phyloP scores from a whole-genome alignment of 2,888 invertebrate species.

The Brachypalpus laphriformis region DNA sequence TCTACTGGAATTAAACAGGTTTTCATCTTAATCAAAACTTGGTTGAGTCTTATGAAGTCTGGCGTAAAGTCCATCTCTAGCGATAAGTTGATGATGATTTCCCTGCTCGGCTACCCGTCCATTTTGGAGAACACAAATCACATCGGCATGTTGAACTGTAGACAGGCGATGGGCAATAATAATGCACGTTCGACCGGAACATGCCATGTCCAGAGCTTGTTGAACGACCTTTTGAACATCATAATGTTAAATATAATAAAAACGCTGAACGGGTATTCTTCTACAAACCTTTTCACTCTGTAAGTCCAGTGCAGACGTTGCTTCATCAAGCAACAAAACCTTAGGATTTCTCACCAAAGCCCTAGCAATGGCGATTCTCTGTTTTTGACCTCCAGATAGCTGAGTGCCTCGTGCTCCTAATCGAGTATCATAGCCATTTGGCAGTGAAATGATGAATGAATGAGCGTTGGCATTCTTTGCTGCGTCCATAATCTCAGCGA shows the following conservation, averaged over 20 bases:
- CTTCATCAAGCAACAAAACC: slow-evolving; percentile 89
- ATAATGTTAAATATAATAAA: not conserved
- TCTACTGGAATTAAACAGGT: not conserved
- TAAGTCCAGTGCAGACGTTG: slow-evolving; percentile 91
- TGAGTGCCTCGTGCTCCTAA: slow-evolving; percentile 91
- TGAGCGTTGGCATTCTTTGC: slow-evolving; percentile 92
- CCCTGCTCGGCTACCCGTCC: slow-evolving; percentile 91
- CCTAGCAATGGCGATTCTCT: slow-evolving; percentile 92
- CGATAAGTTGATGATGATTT: slow-evolving; percentile 89
- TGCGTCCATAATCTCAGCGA: slow-evolving; percentile 89
- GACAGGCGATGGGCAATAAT: slow-evolving; percentile 94
- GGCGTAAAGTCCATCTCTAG: slow-evolving; percentile 87
- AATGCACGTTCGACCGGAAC: slow-evolving; percentile 91
- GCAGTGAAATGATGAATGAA: slow-evolving; percentile 88
- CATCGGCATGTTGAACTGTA: slow-evolving; percentile 92
- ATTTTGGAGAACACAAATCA: slow-evolving; percentile 91
- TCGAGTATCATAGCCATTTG: slow-evolving; percentile 90
- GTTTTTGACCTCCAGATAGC: slow-evolving; percentile 93
- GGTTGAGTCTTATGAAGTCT: slow-evolving; percentile 86
- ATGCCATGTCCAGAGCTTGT: slow-evolving; percentile 92
- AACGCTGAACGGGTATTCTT: not conserved
- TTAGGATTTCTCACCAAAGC: slow-evolving; percentile 90
- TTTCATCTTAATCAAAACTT: slow-evolving; percentile 35
- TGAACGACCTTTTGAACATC: slow-evolving; percentile 87
- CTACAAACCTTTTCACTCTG: slow-evolving; percentile 88